phyloP scores from a whole-genome alignment of 2,113 vertebrate species.

The Gobio gobio region DNA sequence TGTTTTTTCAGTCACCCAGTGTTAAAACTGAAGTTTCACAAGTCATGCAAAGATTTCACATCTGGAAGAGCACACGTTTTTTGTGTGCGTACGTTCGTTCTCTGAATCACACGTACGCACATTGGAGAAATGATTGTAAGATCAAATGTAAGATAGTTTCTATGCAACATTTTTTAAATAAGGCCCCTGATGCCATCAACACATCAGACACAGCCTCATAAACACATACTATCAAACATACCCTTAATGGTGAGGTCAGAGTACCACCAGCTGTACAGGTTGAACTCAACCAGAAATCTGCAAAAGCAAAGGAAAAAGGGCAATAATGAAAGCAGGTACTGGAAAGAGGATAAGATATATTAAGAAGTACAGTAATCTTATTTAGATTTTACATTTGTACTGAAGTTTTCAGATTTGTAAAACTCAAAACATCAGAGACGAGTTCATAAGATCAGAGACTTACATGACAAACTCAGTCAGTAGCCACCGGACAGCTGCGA shows the following conservation, averaged over 20 bases:
- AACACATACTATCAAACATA: conserved; percentile 64
- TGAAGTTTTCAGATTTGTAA: not conserved
- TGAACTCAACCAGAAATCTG: conserved; percentile 98
- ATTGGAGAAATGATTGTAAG: too few relatives aligned
- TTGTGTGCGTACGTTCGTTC: too few relatives aligned
- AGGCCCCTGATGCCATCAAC: not conserved
- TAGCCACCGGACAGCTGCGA: conserved; percentile 92
- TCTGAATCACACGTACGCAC: too few relatives aligned
- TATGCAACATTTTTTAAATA: too few relatives aligned
- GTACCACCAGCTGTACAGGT: conserved; percentile 97
- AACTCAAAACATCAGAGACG: not conserved
- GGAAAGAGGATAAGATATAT: not conserved
- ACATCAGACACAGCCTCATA: not conserved
- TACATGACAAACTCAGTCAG: conserved; percentile 96
- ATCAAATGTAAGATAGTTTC: too few relatives aligned
- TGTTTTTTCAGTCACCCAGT: not conserved
- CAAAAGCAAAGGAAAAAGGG: not conserved
- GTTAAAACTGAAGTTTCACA: not conserved
- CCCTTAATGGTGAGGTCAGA: conserved; percentile 90
- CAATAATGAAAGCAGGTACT: not conserved
- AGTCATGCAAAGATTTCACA: not conserved
- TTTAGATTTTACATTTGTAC: not conserved
- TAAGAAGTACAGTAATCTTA: not conserved
- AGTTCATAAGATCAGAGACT: conserved; percentile 64
- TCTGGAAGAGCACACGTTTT: too few relatives aligned